These are phyloP conservation scores for Sylvietta virens DNA, from an alignment of 2,113 vertebrate species.

Conservation along the genomic window DNA sequence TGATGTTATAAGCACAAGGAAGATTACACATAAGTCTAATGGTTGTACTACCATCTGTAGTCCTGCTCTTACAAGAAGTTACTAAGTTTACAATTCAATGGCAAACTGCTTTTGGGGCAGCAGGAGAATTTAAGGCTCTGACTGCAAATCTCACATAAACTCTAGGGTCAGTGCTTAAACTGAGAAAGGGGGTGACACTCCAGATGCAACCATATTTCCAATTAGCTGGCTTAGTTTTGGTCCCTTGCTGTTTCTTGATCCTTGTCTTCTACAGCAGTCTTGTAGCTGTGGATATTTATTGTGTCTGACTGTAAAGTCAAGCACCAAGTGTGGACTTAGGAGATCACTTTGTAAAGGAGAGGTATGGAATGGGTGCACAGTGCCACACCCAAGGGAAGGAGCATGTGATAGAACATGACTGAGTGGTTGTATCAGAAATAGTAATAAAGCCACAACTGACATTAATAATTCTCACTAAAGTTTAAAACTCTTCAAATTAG, in stretches of 20 bases:
- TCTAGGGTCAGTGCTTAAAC: neutral
- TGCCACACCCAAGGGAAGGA: neutral
- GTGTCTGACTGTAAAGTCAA: neutral
- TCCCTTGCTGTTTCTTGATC: neutral
- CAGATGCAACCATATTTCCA: neutral
- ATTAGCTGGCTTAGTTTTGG: neutral
- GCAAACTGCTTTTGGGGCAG: neutral
- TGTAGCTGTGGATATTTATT: neutral
- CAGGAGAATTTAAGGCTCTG: neutral
- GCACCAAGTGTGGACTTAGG: neutral
- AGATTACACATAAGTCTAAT: neutral
- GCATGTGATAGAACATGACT: accelerated
- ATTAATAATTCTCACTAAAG: neutral
- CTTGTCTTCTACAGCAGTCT: neutral
- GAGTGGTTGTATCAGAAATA: neutral
- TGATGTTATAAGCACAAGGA: neutral
- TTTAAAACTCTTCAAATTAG: neutral
- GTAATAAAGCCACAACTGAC: neutral
- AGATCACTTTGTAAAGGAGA: neutral
- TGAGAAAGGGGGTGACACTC: neutral
- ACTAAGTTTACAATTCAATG: neutral
- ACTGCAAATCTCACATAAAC: neutral
- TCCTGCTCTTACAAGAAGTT: neutral
- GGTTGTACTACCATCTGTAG: neutral
- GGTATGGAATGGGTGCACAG: neutral